These are phyloP conservation scores for Myotis lucifugus DNA, from an alignment of 2,113 vertebrate genomes.

Conservation along the genomic window DNA sequence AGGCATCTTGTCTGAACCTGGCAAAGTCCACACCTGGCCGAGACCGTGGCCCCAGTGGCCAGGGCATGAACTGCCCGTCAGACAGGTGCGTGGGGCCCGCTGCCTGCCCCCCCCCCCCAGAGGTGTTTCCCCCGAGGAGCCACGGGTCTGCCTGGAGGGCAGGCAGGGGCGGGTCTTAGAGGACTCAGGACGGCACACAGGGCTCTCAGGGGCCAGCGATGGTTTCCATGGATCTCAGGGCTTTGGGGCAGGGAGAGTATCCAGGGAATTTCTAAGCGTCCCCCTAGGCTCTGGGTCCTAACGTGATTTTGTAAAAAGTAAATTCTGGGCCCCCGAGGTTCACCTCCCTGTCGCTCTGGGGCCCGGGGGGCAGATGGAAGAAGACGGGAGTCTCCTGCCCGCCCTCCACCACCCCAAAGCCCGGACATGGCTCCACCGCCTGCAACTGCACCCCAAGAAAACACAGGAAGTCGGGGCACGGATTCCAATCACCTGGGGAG, in stretches of 20 bases:
- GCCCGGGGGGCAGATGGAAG: not conserved
- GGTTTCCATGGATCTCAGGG: fast-evolving
- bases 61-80: not conserved
- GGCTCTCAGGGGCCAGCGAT: fast-evolving
- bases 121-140: too few species aligned
- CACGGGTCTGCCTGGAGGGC: too few species aligned
- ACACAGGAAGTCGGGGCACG: not conserved
- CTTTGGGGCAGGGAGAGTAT: not conserved
- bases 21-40: not conserved
- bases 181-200: too few species aligned
- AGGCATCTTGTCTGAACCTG: not conserved
- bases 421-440: fast-evolving
- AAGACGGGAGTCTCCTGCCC: too few species aligned
- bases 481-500: not conserved
- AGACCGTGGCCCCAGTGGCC: not conserved
- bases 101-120: too few species aligned
- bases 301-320: not conserved
- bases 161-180: fast-evolving
- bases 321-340: not conserved
- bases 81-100: not conserved
- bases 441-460: not conserved
- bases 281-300: not conserved
- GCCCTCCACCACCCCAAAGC: not conserved
- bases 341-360: too few species aligned
- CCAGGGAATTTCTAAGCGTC: not conserved